phyloP scores from a whole-genome alignment of 2,888 invertebrate species.

The Xestia rhomboidea region DNA sequence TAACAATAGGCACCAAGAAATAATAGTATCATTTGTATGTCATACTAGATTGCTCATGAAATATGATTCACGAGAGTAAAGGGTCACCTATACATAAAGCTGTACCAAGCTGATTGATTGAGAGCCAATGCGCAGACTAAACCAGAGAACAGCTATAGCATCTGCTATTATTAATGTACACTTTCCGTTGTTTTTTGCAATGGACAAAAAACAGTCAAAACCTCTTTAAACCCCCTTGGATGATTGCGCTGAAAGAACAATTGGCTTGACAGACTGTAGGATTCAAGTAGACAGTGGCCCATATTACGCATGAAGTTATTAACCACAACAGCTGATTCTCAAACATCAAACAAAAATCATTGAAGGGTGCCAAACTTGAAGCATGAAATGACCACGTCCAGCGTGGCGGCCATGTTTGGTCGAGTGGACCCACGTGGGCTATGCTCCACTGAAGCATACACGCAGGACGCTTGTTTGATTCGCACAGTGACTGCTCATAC shows the following conservation, averaged over 20 bases:
- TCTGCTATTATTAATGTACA: not conserved
- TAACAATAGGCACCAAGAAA: not conserved
- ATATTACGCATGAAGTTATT: not conserved
- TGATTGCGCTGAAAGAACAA: not conserved
- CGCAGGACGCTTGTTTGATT: conserved; percentile 69
- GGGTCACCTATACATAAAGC: not conserved
- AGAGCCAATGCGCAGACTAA: not conserved
- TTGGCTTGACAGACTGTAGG: not conserved
- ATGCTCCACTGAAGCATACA: conserved; percentile 78
- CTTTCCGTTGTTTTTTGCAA: too few species aligned
- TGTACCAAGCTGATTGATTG: not conserved
- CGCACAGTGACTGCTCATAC: conserved; percentile 72
- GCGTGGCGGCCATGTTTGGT: conserved; percentile 48
- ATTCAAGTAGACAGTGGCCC: not conserved
- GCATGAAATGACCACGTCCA: conserved; percentile 51
- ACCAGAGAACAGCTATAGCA: not conserved
- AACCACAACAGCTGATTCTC: conserved; percentile 5
- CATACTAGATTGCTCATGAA: not conserved
- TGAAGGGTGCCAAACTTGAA: conserved; percentile 57
- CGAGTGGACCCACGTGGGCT: conserved; percentile 74
- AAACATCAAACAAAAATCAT: conserved; percentile 39
- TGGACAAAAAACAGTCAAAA: not conserved
- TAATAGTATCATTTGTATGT: conserved; percentile 26
- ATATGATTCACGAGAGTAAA: not conserved
- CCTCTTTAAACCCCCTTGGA: not conserved